A percentile compares a stretch with the other conserved stretches of the same genome.
Conservation (phyloP, 1,140 invertebrate genomes). For the Drosophila murphyi region DNA sequence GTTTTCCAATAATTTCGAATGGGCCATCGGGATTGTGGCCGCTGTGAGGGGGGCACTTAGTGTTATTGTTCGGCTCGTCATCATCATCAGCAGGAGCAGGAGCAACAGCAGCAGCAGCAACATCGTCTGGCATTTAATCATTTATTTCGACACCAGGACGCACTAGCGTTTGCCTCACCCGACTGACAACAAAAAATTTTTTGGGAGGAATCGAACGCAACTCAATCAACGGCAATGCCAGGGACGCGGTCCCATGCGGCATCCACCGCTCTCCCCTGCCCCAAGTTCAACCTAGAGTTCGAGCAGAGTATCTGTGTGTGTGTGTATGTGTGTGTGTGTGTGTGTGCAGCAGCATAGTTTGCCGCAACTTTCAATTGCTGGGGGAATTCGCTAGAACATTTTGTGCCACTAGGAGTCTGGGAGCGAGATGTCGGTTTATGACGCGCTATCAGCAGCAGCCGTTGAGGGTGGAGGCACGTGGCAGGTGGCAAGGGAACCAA, state of each 20-base stretch:
- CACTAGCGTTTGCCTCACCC: slow-evolving; percentile 18
- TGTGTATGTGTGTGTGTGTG: slow-evolving; percentile 9
- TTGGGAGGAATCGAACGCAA: slow-evolving; percentile 42
- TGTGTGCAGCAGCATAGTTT: slow-evolving; percentile 31
- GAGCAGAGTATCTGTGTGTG: neutral
- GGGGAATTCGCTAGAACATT: slow-evolving; percentile 70
- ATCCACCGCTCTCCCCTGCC: neutral
- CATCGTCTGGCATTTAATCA: slow-evolving; percentile 47
- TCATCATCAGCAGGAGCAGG: neutral
- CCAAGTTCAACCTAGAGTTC: neutral
- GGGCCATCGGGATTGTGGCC: slow-evolving; percentile 1
- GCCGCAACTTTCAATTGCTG: slow-evolving; percentile 71
- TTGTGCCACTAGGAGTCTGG: slow-evolving; percentile 63
- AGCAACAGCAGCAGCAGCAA: neutral
- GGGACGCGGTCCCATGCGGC: slow-evolving; percentile 35
- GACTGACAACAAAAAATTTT: slow-evolving; percentile 8
- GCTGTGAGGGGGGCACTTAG: neutral
- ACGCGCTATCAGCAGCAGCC: slow-evolving; percentile 18
- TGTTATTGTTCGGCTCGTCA: slow-evolving; percentile 3
- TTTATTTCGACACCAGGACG: slow-evolving; percentile 51
- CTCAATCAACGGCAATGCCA: slow-evolving; percentile 45
- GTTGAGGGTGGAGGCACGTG: neutral
- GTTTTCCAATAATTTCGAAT: slow-evolving; percentile 73
- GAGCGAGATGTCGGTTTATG: slow-evolving; percentile 25
- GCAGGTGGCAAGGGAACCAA: neutral